Percentiles rank a stretch among this genome's conserved stretches.
These are phyloP conservation scores for Drepana falcataria DNA, from an alignment of 2,888 invertebrate genomes.

Conservation along the genomic window DNA sequence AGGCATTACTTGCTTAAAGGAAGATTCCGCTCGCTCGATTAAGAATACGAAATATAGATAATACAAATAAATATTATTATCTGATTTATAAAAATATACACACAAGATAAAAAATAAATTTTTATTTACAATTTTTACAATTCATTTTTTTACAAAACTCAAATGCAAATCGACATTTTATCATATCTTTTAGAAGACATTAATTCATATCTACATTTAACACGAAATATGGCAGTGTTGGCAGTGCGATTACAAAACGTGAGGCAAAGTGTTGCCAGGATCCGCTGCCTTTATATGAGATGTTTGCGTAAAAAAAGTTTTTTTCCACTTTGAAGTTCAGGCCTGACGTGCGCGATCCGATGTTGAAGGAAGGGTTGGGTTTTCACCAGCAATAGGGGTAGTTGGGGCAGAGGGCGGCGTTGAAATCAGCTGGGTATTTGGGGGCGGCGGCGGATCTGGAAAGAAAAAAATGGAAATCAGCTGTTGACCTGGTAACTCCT, in stretches of 20 bases:
- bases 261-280: background rate
- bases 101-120: too few species aligned
- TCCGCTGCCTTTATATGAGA: background rate
- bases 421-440: constrained; percentile 74
- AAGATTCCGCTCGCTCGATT: too few species aligned
- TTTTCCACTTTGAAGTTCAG: background rate
- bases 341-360: background rate
- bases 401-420: constrained; percentile 78
- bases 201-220: constrained; percentile 10
- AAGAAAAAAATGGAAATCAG: constrained; percentile 10
- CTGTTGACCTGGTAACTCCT: too few species aligned
- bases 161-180: constrained; percentile 20
- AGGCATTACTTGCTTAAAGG: too few species aligned
- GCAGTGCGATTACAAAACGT: background rate
- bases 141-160: constrained; percentile 21
- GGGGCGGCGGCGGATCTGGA: constrained; percentile 51
- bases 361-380: constrained; percentile 5
- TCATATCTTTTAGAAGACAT: constrained; percentile 19
- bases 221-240: constrained; percentile 2
- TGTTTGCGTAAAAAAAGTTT: background rate
- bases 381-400: constrained; percentile 76
- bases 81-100: too few species aligned
- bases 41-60: too few species aligned
- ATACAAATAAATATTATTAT: too few species aligned
- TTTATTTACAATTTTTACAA: constrained; percentile 40